Evolutionary conservation across 2,888 invertebrate genomes (phyloP), one percentile per base, ranked within the genome.

Genomic region (Pandemis cinnamomeana): DNA sequence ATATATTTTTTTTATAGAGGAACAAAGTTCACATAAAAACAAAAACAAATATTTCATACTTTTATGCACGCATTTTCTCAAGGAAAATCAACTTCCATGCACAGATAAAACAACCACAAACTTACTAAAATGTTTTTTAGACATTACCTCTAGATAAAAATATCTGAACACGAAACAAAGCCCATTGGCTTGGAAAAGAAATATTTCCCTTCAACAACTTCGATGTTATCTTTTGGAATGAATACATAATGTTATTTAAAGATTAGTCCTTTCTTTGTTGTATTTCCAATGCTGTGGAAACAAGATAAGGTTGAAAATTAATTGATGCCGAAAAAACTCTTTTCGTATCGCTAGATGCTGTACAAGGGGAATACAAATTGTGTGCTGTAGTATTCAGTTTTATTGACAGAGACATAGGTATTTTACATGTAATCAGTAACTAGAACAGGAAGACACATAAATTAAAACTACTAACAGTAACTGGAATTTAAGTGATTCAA

Each of bases 151-250:
- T 48, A 60, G 42, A 67, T 66, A 44, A 60, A 60, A 63, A 60
- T 58, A 71, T 66, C 48, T 51, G n/a, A 41, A 42, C 20, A 41
- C 48, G 41, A 71, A 66, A 67, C 66, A 66, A 71, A 60, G 48
- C 41, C 58, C 60, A 66, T 48, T 15, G 71, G 60, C 36, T 46
- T 51, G 71, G 58, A 71, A 67, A 66, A 71, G 11, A 36, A 67
- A 66, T 71, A 67, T 60, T 71, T 55, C 10, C 71, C 60, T 48
- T 60, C 48, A 66, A 27, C 41, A 51, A 67, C 48, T 67, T 71
- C 42, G 60, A 67, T 46, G 64, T n/a, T 42, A 60, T 60, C 58
- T 71, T 71, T 61, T 48, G 66, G 55, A 51, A 71, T 42, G 13
- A 67, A 71, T 67, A 60, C 58, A 66, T 51, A 41, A 60, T 66